These are phyloP conservation scores for Gallinago undulata DNA, from an alignment of 2,113 vertebrate genomes.

Conservation along the genomic window DNA sequence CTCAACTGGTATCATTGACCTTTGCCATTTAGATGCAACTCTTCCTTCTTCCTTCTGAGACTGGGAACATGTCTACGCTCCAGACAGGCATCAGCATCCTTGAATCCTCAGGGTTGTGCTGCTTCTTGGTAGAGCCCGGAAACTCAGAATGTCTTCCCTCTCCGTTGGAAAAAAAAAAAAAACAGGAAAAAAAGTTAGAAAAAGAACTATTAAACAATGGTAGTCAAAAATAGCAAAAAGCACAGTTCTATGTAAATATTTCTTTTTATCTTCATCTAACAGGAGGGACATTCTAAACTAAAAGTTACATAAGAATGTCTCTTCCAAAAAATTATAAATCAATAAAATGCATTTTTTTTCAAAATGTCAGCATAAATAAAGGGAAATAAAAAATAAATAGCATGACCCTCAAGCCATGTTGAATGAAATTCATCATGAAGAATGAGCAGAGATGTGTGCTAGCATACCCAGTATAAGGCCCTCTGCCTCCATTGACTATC, in stretches of 20 bases:
- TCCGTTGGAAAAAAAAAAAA: background rate
- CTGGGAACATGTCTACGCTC: background rate
- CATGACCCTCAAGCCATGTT: background rate
- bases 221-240: background rate
- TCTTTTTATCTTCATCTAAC: background rate
- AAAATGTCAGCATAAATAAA: background rate
- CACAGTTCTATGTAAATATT: background rate
- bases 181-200: background rate
- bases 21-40: background rate
- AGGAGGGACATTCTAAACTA: background rate
- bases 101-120: background rate
- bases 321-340: background rate
- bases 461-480: background rate
- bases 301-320: background rate
- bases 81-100: background rate
- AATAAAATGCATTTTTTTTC: background rate
- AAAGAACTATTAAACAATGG: background rate
- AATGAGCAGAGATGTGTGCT: background rate
- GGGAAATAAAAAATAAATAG: background rate
- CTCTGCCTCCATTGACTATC: background rate
- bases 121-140: background rate
- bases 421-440: background rate
- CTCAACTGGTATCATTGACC: accelerated
- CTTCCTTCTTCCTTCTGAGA: background rate
- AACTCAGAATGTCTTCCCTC: background rate